These are phyloP conservation scores for Acronicta leporina DNA, from an alignment of 2,888 invertebrate genomes.

Conservation along the genomic window DNA sequence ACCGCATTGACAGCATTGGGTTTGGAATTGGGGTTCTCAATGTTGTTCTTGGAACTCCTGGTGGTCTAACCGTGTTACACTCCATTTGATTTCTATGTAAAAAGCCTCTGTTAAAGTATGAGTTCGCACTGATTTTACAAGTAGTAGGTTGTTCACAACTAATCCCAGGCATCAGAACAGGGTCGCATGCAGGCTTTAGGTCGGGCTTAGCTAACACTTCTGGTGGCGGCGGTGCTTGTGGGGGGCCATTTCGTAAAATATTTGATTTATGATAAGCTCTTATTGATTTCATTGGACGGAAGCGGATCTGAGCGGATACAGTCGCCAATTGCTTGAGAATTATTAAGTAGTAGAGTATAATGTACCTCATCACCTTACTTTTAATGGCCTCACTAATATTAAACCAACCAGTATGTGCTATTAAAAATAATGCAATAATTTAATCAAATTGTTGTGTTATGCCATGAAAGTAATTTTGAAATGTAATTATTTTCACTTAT, in stretches of 20 bases:
- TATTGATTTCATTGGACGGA: conserved; percentile 22
- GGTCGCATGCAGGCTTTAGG: neutral
- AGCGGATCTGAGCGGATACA: neutral
- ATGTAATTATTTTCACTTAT: neutral
- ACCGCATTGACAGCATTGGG: too few relatives aligned
- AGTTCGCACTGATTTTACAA: too few relatives aligned
- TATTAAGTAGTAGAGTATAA: conserved; percentile 19
- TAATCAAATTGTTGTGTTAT: conserved; percentile 8
- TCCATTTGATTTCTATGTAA: neutral
- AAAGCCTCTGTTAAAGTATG: too few relatives aligned
- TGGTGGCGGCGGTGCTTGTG: neutral
- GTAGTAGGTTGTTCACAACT: too few relatives aligned
- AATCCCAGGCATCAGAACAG: too few relatives aligned
- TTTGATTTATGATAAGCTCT: conserved; percentile 8
- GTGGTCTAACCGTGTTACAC: neutral
- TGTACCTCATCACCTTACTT: conserved; percentile 18
- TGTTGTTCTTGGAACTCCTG: too few relatives aligned
- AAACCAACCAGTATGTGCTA: neutral
- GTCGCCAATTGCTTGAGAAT: conserved; percentile 16
- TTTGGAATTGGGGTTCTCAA: too few relatives aligned
- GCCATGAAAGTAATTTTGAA: conserved; percentile 4
- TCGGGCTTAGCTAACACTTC: neutral
- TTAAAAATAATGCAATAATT: neutral
- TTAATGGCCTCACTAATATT: neutral
- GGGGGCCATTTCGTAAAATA: neutral